phyloP scores from a whole-genome alignment of 2,888 invertebrate species.

The Aleiodes testaceus region DNA sequence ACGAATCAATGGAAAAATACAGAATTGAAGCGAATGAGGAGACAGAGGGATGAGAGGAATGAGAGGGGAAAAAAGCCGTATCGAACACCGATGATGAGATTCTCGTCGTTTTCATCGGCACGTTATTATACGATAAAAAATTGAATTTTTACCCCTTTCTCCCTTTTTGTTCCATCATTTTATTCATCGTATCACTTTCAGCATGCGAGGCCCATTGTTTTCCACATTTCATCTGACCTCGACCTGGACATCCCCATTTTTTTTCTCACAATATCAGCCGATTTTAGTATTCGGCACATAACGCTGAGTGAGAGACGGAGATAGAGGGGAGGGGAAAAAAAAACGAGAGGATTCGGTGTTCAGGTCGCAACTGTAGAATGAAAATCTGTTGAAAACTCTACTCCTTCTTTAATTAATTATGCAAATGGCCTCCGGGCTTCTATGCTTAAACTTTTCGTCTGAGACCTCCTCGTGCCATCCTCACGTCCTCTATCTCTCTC shows the following conservation, averaged over 20 bases:
- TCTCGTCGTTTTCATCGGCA: slow-evolving; percentile 26
- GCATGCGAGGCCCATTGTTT: slow-evolving; percentile 18
- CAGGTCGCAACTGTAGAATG: slow-evolving; percentile 56
- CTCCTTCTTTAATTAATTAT: slow-evolving; percentile 70
- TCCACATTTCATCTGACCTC: slow-evolving; percentile 2
- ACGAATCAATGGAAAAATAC: slow-evolving; percentile 71
- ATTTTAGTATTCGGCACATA: slow-evolving; percentile 45
- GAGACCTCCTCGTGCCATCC: slow-evolving; percentile 56
- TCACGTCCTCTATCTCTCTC: slow-evolving; percentile 39
- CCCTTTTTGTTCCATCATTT: background rate
- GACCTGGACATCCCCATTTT: background rate
- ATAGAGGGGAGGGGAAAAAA: background rate
- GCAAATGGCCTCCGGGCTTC: slow-evolving; percentile 67
- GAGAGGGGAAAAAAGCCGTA: slow-evolving; percentile 33
- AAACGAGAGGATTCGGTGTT: slow-evolving; percentile 28
- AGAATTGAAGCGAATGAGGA: slow-evolving; percentile 45
- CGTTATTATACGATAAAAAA: slow-evolving; percentile 26
- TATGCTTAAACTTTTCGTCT: slow-evolving; percentile 68
- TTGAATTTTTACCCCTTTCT: background rate
- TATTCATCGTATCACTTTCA: slow-evolving; percentile 9
- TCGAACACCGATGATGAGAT: slow-evolving; percentile 45
- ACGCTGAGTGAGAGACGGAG: background rate
- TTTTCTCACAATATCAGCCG: background rate
- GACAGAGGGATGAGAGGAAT: background rate
- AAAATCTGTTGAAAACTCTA: slow-evolving; percentile 68